Evolutionary conservation across 2,113 vertebrate genomes (phyloP).

Genomic region (Circaetus cinerascens): DNA sequence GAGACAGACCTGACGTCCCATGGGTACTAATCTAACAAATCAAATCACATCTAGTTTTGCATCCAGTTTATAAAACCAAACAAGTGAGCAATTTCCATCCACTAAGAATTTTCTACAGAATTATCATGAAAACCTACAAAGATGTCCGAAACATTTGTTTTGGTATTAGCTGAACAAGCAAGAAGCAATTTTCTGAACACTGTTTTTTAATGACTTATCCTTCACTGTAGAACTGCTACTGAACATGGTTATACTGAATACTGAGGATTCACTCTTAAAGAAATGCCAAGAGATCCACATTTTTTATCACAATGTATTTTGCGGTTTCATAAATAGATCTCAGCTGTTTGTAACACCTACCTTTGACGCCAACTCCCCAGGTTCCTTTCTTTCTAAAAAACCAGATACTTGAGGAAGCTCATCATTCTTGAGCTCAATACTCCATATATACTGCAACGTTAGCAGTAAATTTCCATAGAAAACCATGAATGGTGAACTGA

Average conservation of each 20-base stretch:
- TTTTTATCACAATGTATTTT: neutral
- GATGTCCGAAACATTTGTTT: neutral
- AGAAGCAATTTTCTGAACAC: neutral
- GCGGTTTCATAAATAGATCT: neutral
- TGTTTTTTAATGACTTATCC: neutral
- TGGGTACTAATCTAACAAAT: neutral
- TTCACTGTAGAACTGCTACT: neutral
- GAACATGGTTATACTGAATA: neutral
- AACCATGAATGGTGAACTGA: slow-evolving; percentile 96
- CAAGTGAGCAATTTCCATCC: neutral
- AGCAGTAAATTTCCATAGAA: slow-evolving; percentile 90
- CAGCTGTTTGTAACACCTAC: slow-evolving; percentile 62
- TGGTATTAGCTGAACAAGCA: neutral
- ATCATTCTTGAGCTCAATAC: slow-evolving; percentile 76
- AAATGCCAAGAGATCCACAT: neutral
- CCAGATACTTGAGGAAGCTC: slow-evolving; percentile 76
- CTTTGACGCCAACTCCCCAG: slow-evolving; percentile 89
- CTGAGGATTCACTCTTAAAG: neutral
- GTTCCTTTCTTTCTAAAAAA: slow-evolving; percentile 81
- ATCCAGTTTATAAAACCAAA: neutral
- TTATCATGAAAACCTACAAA: neutral
- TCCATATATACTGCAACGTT: slow-evolving; percentile 93
- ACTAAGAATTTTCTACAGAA: neutral
- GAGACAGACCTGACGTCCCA: neutral
- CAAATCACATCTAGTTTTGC: neutral